These are phyloP conservation scores for Macrocentrus cingulum DNA, from an alignment of 1,140 invertebrate genomes.

Conservation along the genomic window DNA sequence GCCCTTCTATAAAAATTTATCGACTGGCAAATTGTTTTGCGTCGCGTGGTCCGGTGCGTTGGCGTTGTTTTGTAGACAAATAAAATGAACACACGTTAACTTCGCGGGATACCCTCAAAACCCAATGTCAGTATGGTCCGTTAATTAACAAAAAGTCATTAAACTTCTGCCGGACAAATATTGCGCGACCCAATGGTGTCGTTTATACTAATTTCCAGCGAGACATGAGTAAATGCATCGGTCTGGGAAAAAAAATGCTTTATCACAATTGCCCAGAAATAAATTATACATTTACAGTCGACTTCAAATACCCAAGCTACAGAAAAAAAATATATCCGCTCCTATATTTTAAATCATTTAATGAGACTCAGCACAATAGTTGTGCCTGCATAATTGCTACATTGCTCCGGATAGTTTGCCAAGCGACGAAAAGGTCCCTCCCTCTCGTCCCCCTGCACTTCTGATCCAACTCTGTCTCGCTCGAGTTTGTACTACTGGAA, in stretches of 20 bases:
- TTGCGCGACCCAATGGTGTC: background rate
- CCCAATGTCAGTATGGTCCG: constrained; percentile 19
- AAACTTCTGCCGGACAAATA: constrained; percentile 38
- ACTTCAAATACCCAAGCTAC: too few species aligned
- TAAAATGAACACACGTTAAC: constrained; percentile 34
- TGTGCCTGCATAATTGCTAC: constrained; percentile 57
- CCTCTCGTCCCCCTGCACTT: too few species aligned
- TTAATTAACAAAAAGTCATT: constrained; percentile 62
- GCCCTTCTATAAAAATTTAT: constrained; percentile 62
- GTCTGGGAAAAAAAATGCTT: too few species aligned
- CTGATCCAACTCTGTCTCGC: too few species aligned
- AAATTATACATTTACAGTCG: too few species aligned
- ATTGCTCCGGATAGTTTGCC: constrained; percentile 34
- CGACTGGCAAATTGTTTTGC: constrained; percentile 61
- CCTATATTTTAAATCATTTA: constrained; percentile 56
- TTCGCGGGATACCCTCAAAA: constrained; percentile 9
- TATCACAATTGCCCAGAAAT: too few species aligned
- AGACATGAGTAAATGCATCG: too few species aligned
- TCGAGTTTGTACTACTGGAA: too few species aligned
- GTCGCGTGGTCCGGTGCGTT: constrained; percentile 37
- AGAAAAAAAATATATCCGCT: too few species aligned
- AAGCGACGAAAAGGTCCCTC: too few species aligned
- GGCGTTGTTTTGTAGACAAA: constrained; percentile 43
- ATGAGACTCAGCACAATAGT: constrained; percentile 56
- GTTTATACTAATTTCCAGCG: background rate